Percentiles rank a stretch among this genome's conserved stretches.
Conservation (phyloP, 2,797 vertebrate species). For the Pseudocheirus occidentalis region DNA sequence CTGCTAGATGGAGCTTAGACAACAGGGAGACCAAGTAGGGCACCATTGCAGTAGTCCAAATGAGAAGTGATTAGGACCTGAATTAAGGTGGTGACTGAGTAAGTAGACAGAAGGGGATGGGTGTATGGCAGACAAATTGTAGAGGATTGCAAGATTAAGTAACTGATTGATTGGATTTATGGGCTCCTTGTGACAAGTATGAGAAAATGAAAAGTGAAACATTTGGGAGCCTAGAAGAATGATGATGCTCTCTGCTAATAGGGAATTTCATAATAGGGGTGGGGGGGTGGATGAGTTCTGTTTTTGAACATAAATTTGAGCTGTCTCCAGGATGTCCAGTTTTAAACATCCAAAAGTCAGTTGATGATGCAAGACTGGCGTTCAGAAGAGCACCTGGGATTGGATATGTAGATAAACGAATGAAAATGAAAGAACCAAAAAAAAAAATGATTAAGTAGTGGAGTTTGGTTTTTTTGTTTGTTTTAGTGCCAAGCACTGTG, state of each 20-base stretch:
- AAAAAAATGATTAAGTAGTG: no score
- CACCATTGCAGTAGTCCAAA: neutral
- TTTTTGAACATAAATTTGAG: no score
- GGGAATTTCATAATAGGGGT: no score
- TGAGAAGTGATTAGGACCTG: neutral
- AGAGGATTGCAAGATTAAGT: neutral
- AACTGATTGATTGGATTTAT: neutral
- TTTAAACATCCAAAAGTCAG: no score
- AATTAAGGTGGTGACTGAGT: neutral
- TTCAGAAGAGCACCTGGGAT: no score
- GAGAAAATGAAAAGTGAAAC: neutral
- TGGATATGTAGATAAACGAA: no score
- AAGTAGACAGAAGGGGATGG: neutral
- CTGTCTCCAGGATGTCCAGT: no score
- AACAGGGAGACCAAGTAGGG: neutral
- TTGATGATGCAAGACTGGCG: no score
- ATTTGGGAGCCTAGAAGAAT: neutral
- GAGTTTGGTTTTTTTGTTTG: no score
- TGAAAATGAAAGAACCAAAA: no score
- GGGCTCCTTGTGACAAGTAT: neutral
- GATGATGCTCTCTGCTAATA: neutral
- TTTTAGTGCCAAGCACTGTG: no score
- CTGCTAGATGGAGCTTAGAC: neutral
- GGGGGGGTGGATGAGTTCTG: no score
- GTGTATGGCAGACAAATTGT: neutral